Evolutionary conservation across 2,797 vertebrate species (phyloP).

Genomic region (Danio aesculapii): DNA sequence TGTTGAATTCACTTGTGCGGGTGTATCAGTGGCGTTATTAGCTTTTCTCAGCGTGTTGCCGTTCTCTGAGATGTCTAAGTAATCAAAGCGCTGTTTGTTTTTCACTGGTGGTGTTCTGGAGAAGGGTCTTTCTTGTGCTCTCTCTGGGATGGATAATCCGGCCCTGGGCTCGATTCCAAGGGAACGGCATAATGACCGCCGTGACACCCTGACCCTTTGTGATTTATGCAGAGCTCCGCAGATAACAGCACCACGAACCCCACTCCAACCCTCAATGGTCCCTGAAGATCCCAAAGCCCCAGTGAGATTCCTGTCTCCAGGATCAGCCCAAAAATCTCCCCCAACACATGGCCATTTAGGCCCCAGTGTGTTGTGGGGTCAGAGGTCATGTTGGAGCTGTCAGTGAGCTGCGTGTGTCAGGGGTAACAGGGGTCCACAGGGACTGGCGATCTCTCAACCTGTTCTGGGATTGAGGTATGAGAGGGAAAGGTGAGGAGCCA

Average conservation of each 20-base stretch:
- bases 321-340: conserved; percentile 47
- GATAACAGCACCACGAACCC: conserved; percentile 61
- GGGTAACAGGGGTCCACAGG: conserved; percentile 68
- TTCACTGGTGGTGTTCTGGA: conserved; percentile 41
- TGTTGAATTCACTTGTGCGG: conserved; percentile 44
- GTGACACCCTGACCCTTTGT: conserved; percentile 73
- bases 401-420: conserved; percentile 69
- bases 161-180: conserved; percentile 74
- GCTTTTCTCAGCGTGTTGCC: conserved; percentile 48
- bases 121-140: conserved; percentile 65
- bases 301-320: conserved; percentile 35
- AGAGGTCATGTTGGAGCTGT: conserved; percentile 76
- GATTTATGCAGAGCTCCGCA: conserved; percentile 70
- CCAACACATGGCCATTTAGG: conserved; percentile 72
- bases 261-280: conserved; percentile 29
- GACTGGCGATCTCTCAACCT: conserved; percentile 46
- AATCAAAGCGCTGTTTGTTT: conserved; percentile 52
- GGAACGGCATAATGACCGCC: conserved; percentile 76
- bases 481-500: conserved; percentile 21
- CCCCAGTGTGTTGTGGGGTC: conserved; percentile 73
- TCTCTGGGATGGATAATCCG: conserved; percentile 79
- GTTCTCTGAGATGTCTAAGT: conserved; percentile 51
- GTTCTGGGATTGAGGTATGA: conserved; percentile 50
- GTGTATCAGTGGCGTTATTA: conserved; percentile 44
- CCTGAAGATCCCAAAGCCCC: conserved; percentile 51